phyloP scores from a whole-genome alignment of 2,888 invertebrate genomes.

The Megalurothrips usitatus region DNA sequence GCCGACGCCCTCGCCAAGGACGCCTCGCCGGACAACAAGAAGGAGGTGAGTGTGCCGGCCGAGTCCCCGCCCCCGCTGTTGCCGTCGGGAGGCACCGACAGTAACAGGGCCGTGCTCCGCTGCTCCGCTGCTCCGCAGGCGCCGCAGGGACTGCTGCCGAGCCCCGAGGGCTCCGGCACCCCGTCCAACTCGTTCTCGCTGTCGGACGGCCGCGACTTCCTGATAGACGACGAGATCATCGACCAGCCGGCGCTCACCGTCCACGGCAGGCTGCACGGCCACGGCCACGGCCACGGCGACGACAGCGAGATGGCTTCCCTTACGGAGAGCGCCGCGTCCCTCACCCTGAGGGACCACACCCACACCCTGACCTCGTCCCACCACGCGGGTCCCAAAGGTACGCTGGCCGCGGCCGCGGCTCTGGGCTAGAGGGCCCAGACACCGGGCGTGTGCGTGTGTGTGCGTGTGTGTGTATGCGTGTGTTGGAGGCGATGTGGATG shows the following conservation, averaged over 20 bases:
- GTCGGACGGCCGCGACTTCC: constrained; percentile 73
- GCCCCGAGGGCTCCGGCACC: constrained; percentile 27
- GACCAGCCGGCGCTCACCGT: constrained; percentile 83
- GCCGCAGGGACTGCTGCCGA: not conserved
- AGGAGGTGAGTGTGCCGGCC: constrained; percentile 32
- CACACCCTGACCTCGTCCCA: too few species aligned
- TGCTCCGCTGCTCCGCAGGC: not conserved
- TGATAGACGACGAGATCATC: constrained; percentile 84
- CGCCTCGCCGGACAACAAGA: constrained; percentile 35
- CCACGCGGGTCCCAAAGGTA: not conserved
- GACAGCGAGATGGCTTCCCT: constrained; percentile 36
- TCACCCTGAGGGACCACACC: not conserved
- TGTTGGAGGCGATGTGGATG: not conserved
- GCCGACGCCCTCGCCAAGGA: not conserved
- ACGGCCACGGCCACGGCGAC: constrained; percentile 40
- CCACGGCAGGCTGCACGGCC: constrained; percentile 53
- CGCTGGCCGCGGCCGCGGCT: not conserved
- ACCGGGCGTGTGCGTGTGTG: not conserved
- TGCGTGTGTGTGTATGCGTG: not conserved
- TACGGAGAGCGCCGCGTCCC: not conserved
- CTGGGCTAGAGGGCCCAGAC: not conserved
- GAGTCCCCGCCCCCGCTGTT: too few species aligned
- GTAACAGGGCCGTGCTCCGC: too few species aligned
- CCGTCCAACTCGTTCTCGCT: constrained; percentile 68
- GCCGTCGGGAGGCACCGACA: too few species aligned